Evolutionary conservation across 2,888 invertebrate genomes (phyloP), one percentile per base, ranked within the genome.

Genomic region (Conchocele bisecta): DNA sequence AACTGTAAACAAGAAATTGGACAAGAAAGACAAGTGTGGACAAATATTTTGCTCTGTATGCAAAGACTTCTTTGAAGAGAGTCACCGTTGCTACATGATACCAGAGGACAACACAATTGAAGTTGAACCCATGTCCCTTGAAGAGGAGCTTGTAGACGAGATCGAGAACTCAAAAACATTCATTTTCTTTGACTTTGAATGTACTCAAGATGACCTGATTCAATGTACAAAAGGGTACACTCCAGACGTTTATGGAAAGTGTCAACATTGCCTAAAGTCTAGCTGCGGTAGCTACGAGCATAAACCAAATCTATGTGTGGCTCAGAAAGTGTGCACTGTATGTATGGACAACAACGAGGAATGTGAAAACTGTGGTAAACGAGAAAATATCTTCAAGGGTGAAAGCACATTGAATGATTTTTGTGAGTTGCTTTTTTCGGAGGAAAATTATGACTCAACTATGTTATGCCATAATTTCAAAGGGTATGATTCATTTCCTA

Each of bases 101-200:
- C 66, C 58, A n/a, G 58, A 42, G 26, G 26, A 46, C n/a, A 35
- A 31, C 6, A 22, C 29, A 24, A 15, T 26, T 24, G 26, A 13
- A n/a, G n/a, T n/a, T n/a, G n/a, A n/a, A n/a, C n/a, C 20, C 26
- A 54, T 33, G 46, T 59, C 57, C 2, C 22, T 66, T 5, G 50
- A 59, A 13, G 51, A 39, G 20, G 50, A 58, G 26, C 6, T 58
- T 4, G 33, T 58, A 3, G 29, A 66, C 20, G 42, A 59, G 17
- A 26, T 29, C 2, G 58, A 58, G 24, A 58, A 66, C 42, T 33
- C 58, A 3, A 50, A 51, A 26, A 58, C 29, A 9, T 66, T 37
- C 28, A 59, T 67, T 31, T 60, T 67, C 37, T 75, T 69, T 37
- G 66, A 75, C 48, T 57, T 75, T 35, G 75, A 70, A 35, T 75